Percentiles rank a stretch among this genome's conserved stretches.
These are phyloP conservation scores for Karalla daura DNA, from an alignment of 2,797 vertebrate species.

Conservation along the genomic window DNA sequence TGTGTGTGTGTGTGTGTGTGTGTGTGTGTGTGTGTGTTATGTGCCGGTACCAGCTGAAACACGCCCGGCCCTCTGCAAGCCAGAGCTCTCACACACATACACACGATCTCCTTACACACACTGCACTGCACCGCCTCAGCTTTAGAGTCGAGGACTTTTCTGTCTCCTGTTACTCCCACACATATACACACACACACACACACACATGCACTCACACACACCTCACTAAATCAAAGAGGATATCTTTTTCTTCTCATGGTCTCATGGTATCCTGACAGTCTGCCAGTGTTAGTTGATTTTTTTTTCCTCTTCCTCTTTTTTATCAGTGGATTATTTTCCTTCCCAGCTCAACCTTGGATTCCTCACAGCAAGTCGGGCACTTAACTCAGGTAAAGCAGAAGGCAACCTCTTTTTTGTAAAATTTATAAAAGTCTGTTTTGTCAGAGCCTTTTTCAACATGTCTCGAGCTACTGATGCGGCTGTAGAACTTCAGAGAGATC, in stretches of 20 bases:
- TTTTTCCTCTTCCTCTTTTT: slow-evolving; percentile 4
- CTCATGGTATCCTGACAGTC: slow-evolving; percentile 54
- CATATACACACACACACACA: slow-evolving; percentile 38
- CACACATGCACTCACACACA: slow-evolving; percentile 40
- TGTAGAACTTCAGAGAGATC: slow-evolving; percentile 3
- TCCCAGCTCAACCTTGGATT: slow-evolving; percentile 82
- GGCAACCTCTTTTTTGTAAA: background rate
- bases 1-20: slow-evolving; percentile 19
- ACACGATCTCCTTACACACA: slow-evolving; percentile 32
- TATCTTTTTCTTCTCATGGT: slow-evolving; percentile 49
- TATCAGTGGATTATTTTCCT: slow-evolving; percentile 62
- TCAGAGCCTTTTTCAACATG: background rate
- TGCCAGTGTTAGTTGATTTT: slow-evolving; percentile 31
- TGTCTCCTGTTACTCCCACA: slow-evolving; percentile 47
- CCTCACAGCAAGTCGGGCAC: slow-evolving; percentile 80
- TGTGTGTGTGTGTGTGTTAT: slow-evolving; percentile 18
- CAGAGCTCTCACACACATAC: slow-evolving; percentile 41
- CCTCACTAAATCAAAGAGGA: slow-evolving; percentile 59
- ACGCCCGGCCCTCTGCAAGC: slow-evolving; percentile 60
- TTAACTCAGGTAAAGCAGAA: slow-evolving; percentile 79
- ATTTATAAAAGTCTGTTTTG: slow-evolving; percentile 6
- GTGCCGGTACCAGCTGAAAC: slow-evolving; percentile 66
- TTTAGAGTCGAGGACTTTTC: slow-evolving; percentile 36
- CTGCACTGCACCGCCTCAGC: slow-evolving; percentile 34
- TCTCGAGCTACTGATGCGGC: background rate